Evolutionary conservation across 2,797 vertebrate genomes (phyloP).

Genomic region (Fringilla coelebs): DNA sequence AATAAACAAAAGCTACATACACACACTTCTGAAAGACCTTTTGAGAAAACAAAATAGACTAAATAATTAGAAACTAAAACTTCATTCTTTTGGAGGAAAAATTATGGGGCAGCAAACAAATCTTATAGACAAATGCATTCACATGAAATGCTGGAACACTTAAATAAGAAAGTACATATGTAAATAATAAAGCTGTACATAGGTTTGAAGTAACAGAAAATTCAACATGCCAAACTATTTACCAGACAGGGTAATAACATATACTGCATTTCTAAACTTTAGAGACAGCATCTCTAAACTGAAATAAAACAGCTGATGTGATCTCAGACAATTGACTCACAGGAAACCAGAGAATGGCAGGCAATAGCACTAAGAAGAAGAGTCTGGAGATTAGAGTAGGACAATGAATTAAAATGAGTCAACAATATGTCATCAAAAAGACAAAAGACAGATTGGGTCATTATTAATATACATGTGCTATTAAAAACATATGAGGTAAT

Average conservation of each 20-base stretch:
- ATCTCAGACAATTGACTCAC: conserved; percentile 35
- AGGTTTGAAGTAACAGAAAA: conserved; percentile 20
- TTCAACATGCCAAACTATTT: conserved; percentile 19
- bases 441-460: conserved; percentile 12
- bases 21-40: background rate
- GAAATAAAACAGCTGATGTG: conserved; percentile 48
- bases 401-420: conserved; percentile 42
- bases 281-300: conserved; percentile 35
- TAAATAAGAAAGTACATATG: background rate
- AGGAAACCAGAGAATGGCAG: conserved; percentile 14
- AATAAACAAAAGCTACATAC: background rate
- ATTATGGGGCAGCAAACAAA: background rate
- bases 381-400: conserved; percentile 19
- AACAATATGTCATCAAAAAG: conserved; percentile 44
- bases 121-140: background rate
- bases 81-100: background rate
- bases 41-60: background rate
- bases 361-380: background rate
- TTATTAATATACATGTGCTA: conserved; percentile 6
- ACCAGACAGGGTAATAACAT: background rate
- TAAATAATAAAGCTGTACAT: conserved; percentile 12
- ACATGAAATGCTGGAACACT: background rate
- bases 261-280: background rate
- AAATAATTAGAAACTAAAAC: background rate
- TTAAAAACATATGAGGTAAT: conserved; percentile 53